Conservation (phyloP, 2,113 vertebrate genomes). For the Anolis sagrei region DNA sequence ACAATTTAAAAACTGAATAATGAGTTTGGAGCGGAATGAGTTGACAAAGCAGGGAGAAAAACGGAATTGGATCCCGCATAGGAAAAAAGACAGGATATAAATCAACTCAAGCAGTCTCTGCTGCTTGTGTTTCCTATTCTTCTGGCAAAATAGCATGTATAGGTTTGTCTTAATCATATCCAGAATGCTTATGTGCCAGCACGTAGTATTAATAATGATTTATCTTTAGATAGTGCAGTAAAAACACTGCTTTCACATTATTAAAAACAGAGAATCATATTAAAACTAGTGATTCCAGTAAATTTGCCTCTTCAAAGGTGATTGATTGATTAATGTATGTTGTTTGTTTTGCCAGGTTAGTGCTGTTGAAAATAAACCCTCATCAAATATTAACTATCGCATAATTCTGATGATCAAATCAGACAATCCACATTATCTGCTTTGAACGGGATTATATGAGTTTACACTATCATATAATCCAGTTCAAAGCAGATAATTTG, state of each 20-base stretch:
- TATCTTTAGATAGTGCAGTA: not conserved
- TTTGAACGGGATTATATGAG: too few relatives aligned
- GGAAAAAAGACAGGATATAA: not conserved
- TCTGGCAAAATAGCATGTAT: not conserved
- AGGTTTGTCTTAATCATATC: not conserved
- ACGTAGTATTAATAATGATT: not conserved
- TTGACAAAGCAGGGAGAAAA: not conserved
- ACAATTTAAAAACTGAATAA: not conserved
- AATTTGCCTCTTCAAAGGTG: not conserved
- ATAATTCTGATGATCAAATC: too few relatives aligned
- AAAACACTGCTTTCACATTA: not conserved
- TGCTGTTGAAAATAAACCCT: not conserved
- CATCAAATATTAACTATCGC: too few relatives aligned
- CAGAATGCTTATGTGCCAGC: not conserved
- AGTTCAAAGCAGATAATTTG: too few relatives aligned
- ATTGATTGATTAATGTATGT: too few relatives aligned
- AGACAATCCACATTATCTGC: too few relatives aligned
- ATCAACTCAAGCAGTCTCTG: too few relatives aligned
- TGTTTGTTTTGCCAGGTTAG: not conserved
- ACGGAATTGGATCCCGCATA: not conserved
- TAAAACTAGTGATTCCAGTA: not conserved
- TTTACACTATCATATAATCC: too few relatives aligned
- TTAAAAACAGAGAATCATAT: not conserved
- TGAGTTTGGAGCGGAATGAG: not conserved
- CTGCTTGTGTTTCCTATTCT: not conserved